Percentiles rank a stretch among this genome's conserved stretches.
phyloP scores from a whole-genome alignment of 2,113 vertebrate genomes.

The Pomatorhinus ruficollis region DNA sequence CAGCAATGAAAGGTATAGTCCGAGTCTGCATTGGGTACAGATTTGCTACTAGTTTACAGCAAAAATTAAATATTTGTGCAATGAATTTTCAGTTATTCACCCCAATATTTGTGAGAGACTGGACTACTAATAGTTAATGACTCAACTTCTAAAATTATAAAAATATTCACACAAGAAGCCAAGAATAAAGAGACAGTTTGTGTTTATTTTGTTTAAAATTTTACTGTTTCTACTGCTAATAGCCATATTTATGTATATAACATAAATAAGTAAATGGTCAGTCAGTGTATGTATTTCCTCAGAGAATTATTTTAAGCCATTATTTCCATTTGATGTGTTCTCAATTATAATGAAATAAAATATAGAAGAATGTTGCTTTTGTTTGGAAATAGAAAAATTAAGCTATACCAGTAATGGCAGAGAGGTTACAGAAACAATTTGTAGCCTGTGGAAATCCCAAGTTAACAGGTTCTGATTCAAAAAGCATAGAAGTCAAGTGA shows the following conservation, averaged over 20 bases:
- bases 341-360: neutral
- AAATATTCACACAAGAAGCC: neutral
- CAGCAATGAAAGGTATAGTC: neutral
- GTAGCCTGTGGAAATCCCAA: neutral
- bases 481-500: neutral
- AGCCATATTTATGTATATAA: neutral
- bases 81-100: neutral
- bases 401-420: neutral
- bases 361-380: neutral
- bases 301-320: neutral
- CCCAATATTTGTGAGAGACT: neutral
- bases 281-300: neutral
- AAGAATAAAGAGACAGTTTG: neutral
- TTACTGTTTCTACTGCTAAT: neutral
- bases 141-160: neutral
- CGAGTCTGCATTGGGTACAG: neutral
- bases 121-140: too few relatives aligned
- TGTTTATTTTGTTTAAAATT: neutral
- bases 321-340: neutral
- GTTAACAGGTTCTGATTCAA: neutral
- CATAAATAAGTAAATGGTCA: neutral
- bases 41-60: neutral
- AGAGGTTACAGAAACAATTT: neutral
- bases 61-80: neutral
- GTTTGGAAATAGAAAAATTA: neutral